Conservation (phyloP, 2,888 invertebrate species). For the Plemyria rubiginata region DNA sequence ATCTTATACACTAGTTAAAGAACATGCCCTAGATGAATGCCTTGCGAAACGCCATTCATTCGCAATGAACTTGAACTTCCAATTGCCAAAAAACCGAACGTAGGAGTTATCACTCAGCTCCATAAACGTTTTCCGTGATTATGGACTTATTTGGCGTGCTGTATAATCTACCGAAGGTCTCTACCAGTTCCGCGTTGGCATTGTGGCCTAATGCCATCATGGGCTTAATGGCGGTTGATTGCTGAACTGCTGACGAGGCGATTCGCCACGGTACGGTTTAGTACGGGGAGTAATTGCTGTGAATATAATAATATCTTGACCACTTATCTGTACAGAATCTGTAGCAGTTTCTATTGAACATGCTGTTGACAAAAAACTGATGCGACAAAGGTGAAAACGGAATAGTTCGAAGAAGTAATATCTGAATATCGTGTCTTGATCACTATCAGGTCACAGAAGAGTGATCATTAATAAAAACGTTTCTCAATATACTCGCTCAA, state of each 20-base stretch:
- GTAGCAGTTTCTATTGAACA: not conserved
- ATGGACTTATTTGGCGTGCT: constrained; percentile 49
- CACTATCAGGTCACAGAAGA: too few relatives aligned
- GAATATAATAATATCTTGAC: constrained; percentile 56
- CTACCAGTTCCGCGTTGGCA: constrained; percentile 57
- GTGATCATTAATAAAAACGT: too few relatives aligned
- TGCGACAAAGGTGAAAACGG: not conserved
- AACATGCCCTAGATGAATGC: constrained; percentile 9
- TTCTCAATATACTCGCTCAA: too few relatives aligned
- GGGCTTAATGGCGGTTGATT: constrained; percentile 70
- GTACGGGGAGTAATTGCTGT: constrained; percentile 56
- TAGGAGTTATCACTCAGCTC: constrained; percentile 36
- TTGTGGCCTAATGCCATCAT: constrained; percentile 63
- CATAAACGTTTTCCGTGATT: constrained; percentile 43
- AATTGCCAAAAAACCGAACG: constrained; percentile 28
- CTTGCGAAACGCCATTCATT: constrained; percentile 13
- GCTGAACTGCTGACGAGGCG: constrained; percentile 51
- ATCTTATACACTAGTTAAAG: not conserved
- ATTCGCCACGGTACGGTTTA: constrained; percentile 60
- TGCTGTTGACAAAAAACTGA: not conserved
- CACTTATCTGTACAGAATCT: constrained; percentile 20
- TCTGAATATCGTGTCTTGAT: not conserved
- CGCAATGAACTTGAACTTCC: constrained; percentile 10
- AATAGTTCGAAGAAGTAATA: not conserved
- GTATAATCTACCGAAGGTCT: constrained; percentile 50